Evolutionary conservation across 1,140 invertebrate species (phyloP).

Genomic region (Calosoma granatense): DNA sequence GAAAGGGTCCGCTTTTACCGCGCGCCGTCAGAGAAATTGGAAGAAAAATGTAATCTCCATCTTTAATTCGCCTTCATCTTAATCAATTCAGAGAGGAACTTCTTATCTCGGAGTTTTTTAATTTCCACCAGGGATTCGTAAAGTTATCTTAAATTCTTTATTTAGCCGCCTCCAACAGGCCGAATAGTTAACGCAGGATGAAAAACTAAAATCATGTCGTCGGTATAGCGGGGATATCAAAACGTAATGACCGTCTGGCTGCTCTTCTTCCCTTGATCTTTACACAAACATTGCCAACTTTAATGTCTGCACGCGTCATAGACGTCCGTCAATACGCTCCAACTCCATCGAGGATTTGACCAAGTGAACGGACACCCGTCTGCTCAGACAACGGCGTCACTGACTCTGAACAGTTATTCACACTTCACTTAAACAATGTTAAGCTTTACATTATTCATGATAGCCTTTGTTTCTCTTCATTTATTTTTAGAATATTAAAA

Average conservation of each 20-base stretch:
- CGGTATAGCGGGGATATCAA: not conserved
- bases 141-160: conserved; percentile 2
- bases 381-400: not conserved
- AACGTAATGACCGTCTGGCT: not conserved
- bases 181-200: not conserved
- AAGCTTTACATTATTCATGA: too few species aligned
- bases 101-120: not conserved
- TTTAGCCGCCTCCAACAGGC: not conserved
- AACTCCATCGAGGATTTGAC: not conserved
- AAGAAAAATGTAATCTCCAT: conserved; percentile 7
- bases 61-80: conserved; percentile 1
- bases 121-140: not conserved
- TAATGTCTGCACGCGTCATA: not conserved
- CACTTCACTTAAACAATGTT: too few species aligned
- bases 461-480: too few species aligned
- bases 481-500: too few species aligned
- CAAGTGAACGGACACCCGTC: not conserved
- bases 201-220: not conserved
- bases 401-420: not conserved
- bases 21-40: not conserved
- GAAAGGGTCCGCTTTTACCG: not conserved
- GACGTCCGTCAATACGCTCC: not conserved
- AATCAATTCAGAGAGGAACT: conserved; percentile 6
- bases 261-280: not conserved
- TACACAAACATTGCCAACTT: not conserved